Base-by-base conservation (phyloP, 1,140 invertebrate species). In the Drosophila insularis region DNA sequence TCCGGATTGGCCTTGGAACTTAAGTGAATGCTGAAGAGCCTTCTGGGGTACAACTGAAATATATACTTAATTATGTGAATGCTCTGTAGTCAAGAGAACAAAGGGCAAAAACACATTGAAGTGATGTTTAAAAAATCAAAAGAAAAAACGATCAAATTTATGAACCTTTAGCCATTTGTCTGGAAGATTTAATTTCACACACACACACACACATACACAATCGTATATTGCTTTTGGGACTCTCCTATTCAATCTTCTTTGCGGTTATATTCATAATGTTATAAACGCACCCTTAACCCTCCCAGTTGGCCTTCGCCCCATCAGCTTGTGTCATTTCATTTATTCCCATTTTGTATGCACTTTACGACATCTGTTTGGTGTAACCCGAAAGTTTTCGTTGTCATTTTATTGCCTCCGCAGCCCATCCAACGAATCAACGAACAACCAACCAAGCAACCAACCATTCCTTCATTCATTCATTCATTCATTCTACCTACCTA, bases 21-120 rank as follows among this genome's bases (percentile, higher is more conserved):
- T 75, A 75, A 75, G 72, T 75, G 73, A 72, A 68, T 75, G 68
- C 73, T 74, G 6, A 71, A 67, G 74, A 74, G 72, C 14, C 71
- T 37, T 35, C 5, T 55, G 60, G 56, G 40, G 14, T 55, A 37
- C 67, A 19, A 21, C 19, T 50, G 43, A 10, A 8, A 21, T 11
- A 19, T 21, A 19, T n/a, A 46, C 43, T 50, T 50, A 50, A 50
- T n/a, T 17, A 21, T 50, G 43, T 19, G 17, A 50, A 21, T 46
- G 43, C 14, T 13, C 11, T 35, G 7, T 1, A 2, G 32, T 35
- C 39, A 10, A n/a, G n/a, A 40, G 4, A 40, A 5, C 2, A 5
- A n/a, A 3, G n/a, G 8, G 27, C 27, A 27, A 27, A 27, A 27
- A 27, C 4, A 27, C 27, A 5, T 27, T 4, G 5, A 50, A 50